These are phyloP conservation scores for Drosophila atripex DNA, from an alignment of 2,888 invertebrate species.

Conservation along the genomic window DNA sequence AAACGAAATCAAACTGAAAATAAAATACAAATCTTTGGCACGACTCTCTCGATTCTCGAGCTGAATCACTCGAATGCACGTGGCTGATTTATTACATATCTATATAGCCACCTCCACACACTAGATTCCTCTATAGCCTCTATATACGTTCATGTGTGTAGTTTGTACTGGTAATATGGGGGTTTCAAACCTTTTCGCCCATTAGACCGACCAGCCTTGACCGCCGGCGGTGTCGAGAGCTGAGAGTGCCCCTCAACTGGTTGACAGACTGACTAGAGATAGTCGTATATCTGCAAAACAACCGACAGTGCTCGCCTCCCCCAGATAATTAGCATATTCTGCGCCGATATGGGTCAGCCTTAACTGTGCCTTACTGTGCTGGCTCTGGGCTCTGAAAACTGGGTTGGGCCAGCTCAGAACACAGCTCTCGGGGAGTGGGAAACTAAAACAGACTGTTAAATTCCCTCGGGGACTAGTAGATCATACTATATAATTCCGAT, in stretches of 20 bases:
- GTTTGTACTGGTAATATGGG: conserved; percentile 4
- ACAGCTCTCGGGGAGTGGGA: conserved; percentile 28
- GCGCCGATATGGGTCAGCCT: conserved; percentile 75
- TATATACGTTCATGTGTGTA: background rate
- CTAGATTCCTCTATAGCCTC: background rate
- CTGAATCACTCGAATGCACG: conserved; percentile 73
- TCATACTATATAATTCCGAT: background rate
- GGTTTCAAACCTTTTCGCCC: conserved; percentile 42
- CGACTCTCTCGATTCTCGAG: conserved; percentile 52
- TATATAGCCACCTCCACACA: conserved; percentile 17
- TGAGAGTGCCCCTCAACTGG: conserved; percentile 33
- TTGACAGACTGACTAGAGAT: conserved; percentile 36
- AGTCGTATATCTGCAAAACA: conserved; percentile 22
- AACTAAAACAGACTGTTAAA: conserved; percentile 26
- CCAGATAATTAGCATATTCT: conserved; percentile 74
- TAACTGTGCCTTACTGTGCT: conserved; percentile 38
- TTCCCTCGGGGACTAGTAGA: conserved; percentile 7
- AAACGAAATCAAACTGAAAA: conserved; percentile 15
- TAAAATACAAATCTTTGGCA: conserved; percentile 53
- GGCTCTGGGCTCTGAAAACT: conserved; percentile 52
- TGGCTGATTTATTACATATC: conserved; percentile 69
- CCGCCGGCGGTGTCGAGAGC: conserved; percentile 53
- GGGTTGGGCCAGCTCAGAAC: conserved; percentile 47
- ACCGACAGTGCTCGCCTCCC: conserved; percentile 17
- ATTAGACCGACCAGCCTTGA: conserved; percentile 61